These are phyloP conservation scores for Leptothorax acervorum DNA, from an alignment of 2,888 invertebrate species.

Conservation along the genomic window DNA sequence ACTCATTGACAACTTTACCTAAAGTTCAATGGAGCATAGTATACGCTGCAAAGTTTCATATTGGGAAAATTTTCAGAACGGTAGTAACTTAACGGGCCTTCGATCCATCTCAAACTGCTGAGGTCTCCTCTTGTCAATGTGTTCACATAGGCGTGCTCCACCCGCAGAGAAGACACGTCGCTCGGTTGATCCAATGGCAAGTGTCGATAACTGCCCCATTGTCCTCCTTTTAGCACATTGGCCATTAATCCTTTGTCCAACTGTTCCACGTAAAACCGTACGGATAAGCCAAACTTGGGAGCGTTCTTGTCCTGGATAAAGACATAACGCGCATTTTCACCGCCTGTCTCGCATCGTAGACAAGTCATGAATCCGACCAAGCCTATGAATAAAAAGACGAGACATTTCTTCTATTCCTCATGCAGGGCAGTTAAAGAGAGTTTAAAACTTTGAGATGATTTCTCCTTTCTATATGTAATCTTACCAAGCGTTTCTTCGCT, in stretches of 20 bases:
- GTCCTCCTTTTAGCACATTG: conserved; percentile 93
- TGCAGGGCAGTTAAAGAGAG: not conserved
- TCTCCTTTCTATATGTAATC: not conserved
- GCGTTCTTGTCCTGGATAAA: conserved; percentile 90
- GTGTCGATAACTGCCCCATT: conserved; percentile 96
- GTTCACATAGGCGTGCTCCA: conserved; percentile 98
- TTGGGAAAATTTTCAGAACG: conserved; percentile 86
- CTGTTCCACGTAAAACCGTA: conserved; percentile 88
- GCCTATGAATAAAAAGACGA: conserved; percentile 87
- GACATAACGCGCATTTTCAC: conserved; percentile 90
- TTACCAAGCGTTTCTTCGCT: conserved; percentile 87
- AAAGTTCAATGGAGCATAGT: conserved; percentile 98
- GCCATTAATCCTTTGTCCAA: conserved; percentile 92
- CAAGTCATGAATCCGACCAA: conserved; percentile 96
- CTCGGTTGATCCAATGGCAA: conserved; percentile 88
- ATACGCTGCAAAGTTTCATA: conserved; percentile 93
- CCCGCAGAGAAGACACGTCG: conserved; percentile 86
- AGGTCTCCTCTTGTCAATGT: conserved; percentile 97
- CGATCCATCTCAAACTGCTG: conserved; percentile 97
- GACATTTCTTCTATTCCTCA: not conserved
- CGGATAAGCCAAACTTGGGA: conserved; percentile 88
- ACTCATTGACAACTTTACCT: conserved; percentile 67
- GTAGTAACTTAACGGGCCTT: conserved; percentile 91
- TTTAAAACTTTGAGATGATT: not conserved
- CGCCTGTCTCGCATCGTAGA: conserved; percentile 95